Evolutionary conservation across 2,888 invertebrate species (phyloP).

Genomic region (Ecliptopera silaceata): DNA sequence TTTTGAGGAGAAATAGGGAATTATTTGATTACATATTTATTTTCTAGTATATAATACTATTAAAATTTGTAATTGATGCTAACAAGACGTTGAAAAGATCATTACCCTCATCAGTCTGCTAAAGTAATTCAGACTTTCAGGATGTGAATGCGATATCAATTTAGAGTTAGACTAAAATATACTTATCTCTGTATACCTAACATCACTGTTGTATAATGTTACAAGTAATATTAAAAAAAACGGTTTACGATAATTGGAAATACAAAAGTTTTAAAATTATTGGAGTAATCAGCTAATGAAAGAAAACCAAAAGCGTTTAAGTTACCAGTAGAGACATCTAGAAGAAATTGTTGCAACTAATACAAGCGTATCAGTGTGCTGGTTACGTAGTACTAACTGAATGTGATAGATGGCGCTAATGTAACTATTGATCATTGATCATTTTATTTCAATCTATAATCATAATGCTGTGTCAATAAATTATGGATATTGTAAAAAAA

Average conservation of each 20-base stretch:
- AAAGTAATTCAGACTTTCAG: conserved; percentile 27
- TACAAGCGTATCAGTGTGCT: neutral
- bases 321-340: conserved; percentile 18
- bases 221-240: too few species aligned
- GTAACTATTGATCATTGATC: conserved; percentile 27
- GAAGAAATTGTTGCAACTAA: neutral
- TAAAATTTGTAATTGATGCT: neutral
- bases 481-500: neutral
- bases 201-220: too few species aligned
- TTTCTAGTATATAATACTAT: too few species aligned
- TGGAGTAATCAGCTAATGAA: too few species aligned
- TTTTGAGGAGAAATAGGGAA: too few species aligned
- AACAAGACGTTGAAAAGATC: neutral
- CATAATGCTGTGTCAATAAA: neutral
- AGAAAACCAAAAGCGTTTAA: neutral
- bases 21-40: too few species aligned
- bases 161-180: neutral
- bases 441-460: neutral
- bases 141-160: conserved; percentile 14
- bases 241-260: too few species aligned
- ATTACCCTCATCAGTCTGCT: conserved; percentile 20
- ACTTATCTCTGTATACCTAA: too few species aligned
- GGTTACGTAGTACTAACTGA: conserved; percentile 1
- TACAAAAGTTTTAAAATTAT: too few species aligned
- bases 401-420: conserved; percentile 28